phyloP scores from a whole-genome alignment of 2,797 vertebrate genomes.

The Schizopygopsis malacanthus region DNA sequence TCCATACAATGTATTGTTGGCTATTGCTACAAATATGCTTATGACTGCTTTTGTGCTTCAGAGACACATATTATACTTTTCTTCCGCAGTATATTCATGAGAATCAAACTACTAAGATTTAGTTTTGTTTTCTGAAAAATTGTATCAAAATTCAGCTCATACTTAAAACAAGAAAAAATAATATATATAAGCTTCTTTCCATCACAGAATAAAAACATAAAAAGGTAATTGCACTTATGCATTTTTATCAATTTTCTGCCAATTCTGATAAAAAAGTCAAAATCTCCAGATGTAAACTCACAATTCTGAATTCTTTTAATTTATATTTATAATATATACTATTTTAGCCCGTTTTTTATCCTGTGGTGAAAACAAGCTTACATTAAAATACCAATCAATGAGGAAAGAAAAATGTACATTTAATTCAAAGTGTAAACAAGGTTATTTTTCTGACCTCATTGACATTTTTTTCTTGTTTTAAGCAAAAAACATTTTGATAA shows the following conservation, averaged over 20 bases:
- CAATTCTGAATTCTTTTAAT: background rate
- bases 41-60: too few relatives aligned
- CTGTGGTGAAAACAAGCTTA: background rate
- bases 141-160: background rate
- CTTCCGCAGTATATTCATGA: background rate
- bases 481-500: background rate
- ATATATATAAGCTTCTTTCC: background rate
- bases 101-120: background rate
- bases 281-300: background rate
- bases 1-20: too few relatives aligned
- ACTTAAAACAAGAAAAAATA: background rate
- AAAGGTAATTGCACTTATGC: background rate
- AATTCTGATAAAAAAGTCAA: background rate
- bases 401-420: background rate
- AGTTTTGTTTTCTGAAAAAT: background rate
- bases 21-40: too few relatives aligned
- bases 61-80: background rate
- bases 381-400: background rate
- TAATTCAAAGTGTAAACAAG: background rate
- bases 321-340: background rate
- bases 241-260: background rate
- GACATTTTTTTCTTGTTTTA: background rate
- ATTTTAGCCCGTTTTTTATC: background rate
- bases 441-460: background rate
- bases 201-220: background rate